Percentiles rank a stretch among this genome's conserved stretches.
Conservation (phyloP, 2,113 vertebrate species). For the Ploceus nigricollis region DNA sequence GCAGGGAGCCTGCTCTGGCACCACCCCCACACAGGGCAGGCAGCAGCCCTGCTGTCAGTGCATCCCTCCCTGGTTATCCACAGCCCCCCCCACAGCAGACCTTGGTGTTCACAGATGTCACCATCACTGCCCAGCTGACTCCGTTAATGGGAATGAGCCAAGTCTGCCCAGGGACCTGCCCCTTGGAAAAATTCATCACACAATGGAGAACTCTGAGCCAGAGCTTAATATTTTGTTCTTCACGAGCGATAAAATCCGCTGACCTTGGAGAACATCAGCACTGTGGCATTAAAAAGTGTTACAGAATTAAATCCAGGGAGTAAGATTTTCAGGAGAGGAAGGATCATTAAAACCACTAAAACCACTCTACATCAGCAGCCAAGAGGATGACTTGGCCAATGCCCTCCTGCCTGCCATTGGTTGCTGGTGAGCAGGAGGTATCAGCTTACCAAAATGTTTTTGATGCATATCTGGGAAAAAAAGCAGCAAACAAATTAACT, state of each 20-base stretch:
- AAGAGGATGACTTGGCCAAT: not conserved
- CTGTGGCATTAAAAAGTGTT: not conserved
- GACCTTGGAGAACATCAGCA: not conserved
- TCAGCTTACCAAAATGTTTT: not conserved
- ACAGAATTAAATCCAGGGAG: not conserved
- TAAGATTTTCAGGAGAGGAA: not conserved
- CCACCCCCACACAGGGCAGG: rapidly evolving
- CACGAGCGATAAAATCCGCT: not conserved
- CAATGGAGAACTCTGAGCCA: not conserved
- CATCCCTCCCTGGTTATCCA: not conserved
- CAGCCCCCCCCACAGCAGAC: not conserved
- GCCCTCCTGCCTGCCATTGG: rapidly evolving
- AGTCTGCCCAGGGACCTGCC: not conserved
- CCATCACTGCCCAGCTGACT: rapidly evolving
- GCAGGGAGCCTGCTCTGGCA: not conserved
- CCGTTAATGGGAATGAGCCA: not conserved
- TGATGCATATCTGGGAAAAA: not conserved
- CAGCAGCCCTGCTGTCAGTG: not conserved
- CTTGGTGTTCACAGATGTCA: not conserved
- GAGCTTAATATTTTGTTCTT: not conserved
- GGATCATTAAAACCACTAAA: not conserved
- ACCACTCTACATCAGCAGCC: not conserved
- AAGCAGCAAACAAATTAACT: not conserved
- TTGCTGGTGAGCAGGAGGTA: not conserved
- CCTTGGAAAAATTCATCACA: not conserved